Base-by-base conservation (phyloP, 2,888 invertebrate species). In the Cataglyphis cursor region DNA sequence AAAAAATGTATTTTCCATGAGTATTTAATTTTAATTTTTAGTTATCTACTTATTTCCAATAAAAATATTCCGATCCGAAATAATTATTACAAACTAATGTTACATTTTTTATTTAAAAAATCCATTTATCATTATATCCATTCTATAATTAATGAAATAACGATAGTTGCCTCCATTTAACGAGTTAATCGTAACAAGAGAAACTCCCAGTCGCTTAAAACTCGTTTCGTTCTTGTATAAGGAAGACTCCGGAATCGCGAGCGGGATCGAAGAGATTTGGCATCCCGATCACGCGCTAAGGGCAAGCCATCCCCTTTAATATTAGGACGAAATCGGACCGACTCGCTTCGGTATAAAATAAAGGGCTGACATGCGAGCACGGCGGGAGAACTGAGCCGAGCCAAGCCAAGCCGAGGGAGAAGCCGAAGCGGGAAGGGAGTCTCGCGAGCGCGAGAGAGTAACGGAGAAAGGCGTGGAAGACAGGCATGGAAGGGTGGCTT, bases 241-340 rank as follows among this genome's bases (percentile, higher is more conserved):
- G 90, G 87, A 90, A 91, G 89, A 91, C 91, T 82, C 44, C 35
- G 88, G 90, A 92, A 86, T 90, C 89, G 92, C 92, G 51, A n/a
- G 3, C 88, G 48, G 91, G 92, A 91, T 91, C 88, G 85, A 72
- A 83, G 90, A 89, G 88, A 91, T 92, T 93, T 89, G 90, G 92
- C 92, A 95, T 92, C 93, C 94, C 92, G 93, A 94, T 95, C 95
- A 95, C 94, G 94, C 92, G 90, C 92, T 85, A 89, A 92, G 92
- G 92, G 91, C 86, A 90, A 91, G 81, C 90, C 91, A 94, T 94
- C 93, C 93, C 92, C 94, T 94, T 94, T 94, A 94, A 94, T 93
- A 93, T 92, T 91, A 89, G 92, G 87, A 92, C 89, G 89, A 86
- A 85, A 90, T 89, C 89, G 90, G 91, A 90, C 87, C 85, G 86